These are phyloP conservation scores for Octopus sinensis DNA, from an alignment of 1,140 invertebrate genomes.

Conservation along the genomic window DNA sequence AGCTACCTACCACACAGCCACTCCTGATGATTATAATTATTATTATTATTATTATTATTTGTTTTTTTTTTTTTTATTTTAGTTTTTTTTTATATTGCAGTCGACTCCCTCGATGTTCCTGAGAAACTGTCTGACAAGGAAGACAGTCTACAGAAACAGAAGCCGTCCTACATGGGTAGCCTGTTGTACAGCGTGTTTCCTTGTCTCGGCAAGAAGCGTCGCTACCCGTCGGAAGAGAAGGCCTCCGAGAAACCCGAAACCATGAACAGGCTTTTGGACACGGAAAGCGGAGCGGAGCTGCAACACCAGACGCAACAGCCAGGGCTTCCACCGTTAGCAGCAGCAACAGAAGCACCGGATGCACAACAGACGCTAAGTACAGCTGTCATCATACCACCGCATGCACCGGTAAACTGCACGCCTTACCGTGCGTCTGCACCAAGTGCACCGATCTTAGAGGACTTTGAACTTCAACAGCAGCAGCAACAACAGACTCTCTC, in stretches of 20 bases:
- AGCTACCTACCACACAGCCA: too few relatives aligned
- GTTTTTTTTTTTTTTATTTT: too few relatives aligned
- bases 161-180: background rate
- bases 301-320: background rate
- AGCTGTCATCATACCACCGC: too few relatives aligned
- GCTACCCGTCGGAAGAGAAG: background rate
- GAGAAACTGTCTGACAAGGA: background rate
- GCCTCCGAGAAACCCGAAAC: background rate
- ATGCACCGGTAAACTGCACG: too few relatives aligned
- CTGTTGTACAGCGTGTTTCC: background rate
- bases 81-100: background rate
- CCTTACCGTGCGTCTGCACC: background rate
- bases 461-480: background rate
- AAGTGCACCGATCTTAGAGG: background rate
- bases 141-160: slow-evolving; percentile 5
- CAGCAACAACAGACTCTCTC: too few relatives aligned
- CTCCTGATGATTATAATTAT: too few relatives aligned
- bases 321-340: background rate
- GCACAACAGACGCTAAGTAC: too few relatives aligned
- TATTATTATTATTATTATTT: too few relatives aligned
- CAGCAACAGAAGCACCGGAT: background rate
- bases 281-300: background rate
- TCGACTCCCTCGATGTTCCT: background rate
- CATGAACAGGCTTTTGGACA: background rate
- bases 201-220: background rate